Conservation (phyloP, 2,797 vertebrate species). For the Thamnophis elegans region DNA sequence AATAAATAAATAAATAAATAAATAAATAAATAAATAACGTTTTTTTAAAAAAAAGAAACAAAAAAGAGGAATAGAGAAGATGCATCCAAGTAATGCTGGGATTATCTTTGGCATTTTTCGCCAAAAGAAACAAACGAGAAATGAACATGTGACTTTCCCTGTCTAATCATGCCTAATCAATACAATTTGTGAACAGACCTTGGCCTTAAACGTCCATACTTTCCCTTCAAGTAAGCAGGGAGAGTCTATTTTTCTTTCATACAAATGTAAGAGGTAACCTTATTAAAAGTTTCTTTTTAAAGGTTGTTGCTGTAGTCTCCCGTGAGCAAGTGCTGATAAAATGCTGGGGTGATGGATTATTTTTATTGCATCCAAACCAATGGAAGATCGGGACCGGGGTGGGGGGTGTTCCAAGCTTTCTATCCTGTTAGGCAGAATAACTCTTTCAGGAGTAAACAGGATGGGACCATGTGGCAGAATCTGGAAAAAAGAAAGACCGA, state of each 20-base stretch:
- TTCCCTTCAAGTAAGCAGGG: not conserved
- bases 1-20: too few species aligned
- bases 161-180: not conserved
- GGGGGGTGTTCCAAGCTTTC: too few species aligned
- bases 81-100: not conserved
- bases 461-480: not conserved
- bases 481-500: not conserved
- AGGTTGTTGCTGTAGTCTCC: not conserved
- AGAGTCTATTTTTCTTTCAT: conserved; percentile 1
- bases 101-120: not conserved
- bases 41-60: not conserved
- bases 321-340: not conserved
- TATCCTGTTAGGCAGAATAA: not conserved
- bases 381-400: not conserved
- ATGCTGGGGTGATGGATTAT: not conserved
- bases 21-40: too few species aligned
- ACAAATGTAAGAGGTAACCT: not conserved
- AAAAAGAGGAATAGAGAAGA: not conserved
- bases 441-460: not conserved
- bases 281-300: not conserved
- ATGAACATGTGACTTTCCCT: not conserved
- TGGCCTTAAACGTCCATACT: conserved; percentile 3
- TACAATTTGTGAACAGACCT: not conserved
- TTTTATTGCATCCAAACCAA: not conserved
- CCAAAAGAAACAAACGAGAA: not conserved